Evolutionary conservation across 2,888 invertebrate species (phyloP).

Genomic region (Noctuana brunneofusca): DNA sequence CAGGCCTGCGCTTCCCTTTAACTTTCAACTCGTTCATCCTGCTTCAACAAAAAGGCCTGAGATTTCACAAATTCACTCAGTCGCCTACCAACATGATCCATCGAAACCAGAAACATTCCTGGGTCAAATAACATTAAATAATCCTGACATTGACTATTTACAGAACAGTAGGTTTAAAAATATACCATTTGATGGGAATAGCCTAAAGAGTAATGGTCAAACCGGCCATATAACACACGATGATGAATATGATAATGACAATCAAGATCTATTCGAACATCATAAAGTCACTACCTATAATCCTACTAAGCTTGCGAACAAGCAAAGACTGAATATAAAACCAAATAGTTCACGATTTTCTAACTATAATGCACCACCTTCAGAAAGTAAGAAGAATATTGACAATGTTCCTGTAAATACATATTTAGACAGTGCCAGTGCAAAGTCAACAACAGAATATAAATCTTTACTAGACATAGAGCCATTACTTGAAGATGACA

Average conservation of each 20-base stretch:
- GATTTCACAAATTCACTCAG: constrained; percentile 81
- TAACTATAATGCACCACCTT: constrained; percentile 51
- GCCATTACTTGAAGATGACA: constrained; percentile 83
- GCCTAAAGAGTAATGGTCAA: constrained; percentile 72
- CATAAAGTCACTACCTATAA: constrained; percentile 77
- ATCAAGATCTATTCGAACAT: constrained; percentile 71
- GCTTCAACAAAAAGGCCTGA: constrained; percentile 82
- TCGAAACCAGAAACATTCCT: constrained; percentile 85
- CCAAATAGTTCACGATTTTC: constrained; percentile 59
- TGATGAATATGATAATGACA: constrained; percentile 69
- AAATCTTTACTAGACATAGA: constrained; percentile 81
- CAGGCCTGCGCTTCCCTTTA: constrained; percentile 70
- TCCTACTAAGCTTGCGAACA: constrained; percentile 65
- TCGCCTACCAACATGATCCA: constrained; percentile 82
- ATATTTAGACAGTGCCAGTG: constrained; percentile 49
- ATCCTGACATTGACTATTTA: constrained; percentile 79
- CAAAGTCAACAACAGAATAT: constrained; percentile 70
- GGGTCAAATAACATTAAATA: constrained; percentile 84
- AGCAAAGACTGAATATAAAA: constrained; percentile 67
- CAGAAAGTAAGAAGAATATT: constrained; percentile 46
- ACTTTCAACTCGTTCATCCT: constrained; percentile 73
- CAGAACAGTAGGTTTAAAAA: constrained; percentile 75
- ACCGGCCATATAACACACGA: constrained; percentile 69
- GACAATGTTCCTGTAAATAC: constrained; percentile 49
- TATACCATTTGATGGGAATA: constrained; percentile 76